Evolutionary conservation across 1,140 invertebrate genomes (phyloP).

Genomic region (Chironomus tepperi): DNA sequence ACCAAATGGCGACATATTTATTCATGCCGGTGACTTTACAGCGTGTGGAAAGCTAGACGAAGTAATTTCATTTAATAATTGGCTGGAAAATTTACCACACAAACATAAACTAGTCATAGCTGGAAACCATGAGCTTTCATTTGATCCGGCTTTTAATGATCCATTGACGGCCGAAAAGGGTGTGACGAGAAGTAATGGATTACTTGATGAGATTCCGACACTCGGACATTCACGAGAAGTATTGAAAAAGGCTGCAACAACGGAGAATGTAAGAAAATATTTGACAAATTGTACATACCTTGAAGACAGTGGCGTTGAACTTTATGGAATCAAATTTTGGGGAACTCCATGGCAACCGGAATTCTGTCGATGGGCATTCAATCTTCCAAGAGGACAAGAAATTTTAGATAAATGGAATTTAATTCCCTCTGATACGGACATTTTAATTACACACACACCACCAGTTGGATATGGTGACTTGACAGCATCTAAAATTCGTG

Average conservation of each 20-base stretch:
- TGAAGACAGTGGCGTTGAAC: slow-evolving; percentile 55
- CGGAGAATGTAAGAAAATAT: slow-evolving; percentile 50
- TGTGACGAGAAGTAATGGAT: slow-evolving; percentile 40
- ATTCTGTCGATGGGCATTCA: slow-evolving; percentile 77
- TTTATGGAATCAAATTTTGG: slow-evolving; percentile 76
- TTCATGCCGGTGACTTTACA: slow-evolving; percentile 85
- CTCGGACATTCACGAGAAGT: slow-evolving; percentile 56
- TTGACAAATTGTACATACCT: slow-evolving; percentile 74
- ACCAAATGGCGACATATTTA: slow-evolving; percentile 73
- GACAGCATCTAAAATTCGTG: slow-evolving; percentile 59
- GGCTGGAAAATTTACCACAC: slow-evolving; percentile 74
- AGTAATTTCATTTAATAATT: slow-evolving; percentile 71
- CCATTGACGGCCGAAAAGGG: slow-evolving; percentile 38
- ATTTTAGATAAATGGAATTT: slow-evolving; percentile 71
- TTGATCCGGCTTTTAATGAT: slow-evolving; percentile 62
- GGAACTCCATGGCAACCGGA: slow-evolving; percentile 80
- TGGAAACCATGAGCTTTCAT: slow-evolving; percentile 82
- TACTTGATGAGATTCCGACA: slow-evolving; percentile 56
- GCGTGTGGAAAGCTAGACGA: slow-evolving; percentile 64
- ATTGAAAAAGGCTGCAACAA: slow-evolving; percentile 53
- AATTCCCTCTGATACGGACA: slow-evolving; percentile 67
- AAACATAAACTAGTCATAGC: slow-evolving; percentile 80
- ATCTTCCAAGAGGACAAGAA: slow-evolving; percentile 56
- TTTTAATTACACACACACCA: slow-evolving; percentile 72
- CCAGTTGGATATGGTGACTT: slow-evolving; percentile 72